phyloP scores from a whole-genome alignment of 2,888 invertebrate species.

The Nomada flava region DNA sequence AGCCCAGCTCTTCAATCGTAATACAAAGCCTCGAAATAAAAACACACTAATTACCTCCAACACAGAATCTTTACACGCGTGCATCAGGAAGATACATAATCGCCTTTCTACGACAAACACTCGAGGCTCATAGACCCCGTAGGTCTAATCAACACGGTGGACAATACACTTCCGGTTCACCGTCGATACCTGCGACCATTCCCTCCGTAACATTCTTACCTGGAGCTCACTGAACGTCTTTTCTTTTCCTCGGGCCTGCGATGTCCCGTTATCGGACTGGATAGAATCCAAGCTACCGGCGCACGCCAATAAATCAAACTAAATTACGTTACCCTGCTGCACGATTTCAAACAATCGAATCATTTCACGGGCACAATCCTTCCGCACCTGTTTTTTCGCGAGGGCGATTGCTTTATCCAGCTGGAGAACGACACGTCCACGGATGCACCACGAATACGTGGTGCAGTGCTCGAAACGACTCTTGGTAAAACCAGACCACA shows the following conservation, averaged over 20 bases:
- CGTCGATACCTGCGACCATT: neutral
- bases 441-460: neutral
- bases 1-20: too few relatives aligned
- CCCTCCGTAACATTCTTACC: conserved; percentile 7
- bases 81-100: too few relatives aligned
- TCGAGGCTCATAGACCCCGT: neutral
- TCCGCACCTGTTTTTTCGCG: neutral
- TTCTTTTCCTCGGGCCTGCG: neutral
- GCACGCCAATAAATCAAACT: neutral
- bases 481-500: conserved; percentile 21
- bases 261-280: conserved; percentile 38
- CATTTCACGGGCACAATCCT: too few relatives aligned
- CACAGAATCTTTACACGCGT: too few relatives aligned
- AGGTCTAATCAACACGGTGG: neutral
- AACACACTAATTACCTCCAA: too few relatives aligned
- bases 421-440: neutral
- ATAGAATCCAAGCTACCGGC: neutral
- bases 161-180: neutral
- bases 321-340: conserved; percentile 2
- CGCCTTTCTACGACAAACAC: too few relatives aligned
- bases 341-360: neutral
- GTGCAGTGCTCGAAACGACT: conserved; percentile 15
- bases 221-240: neutral
- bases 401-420: neutral
- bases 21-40: too few relatives aligned